Conservation (phyloP, 2,888 invertebrate genomes). For the Drosophila mettleri region DNA sequence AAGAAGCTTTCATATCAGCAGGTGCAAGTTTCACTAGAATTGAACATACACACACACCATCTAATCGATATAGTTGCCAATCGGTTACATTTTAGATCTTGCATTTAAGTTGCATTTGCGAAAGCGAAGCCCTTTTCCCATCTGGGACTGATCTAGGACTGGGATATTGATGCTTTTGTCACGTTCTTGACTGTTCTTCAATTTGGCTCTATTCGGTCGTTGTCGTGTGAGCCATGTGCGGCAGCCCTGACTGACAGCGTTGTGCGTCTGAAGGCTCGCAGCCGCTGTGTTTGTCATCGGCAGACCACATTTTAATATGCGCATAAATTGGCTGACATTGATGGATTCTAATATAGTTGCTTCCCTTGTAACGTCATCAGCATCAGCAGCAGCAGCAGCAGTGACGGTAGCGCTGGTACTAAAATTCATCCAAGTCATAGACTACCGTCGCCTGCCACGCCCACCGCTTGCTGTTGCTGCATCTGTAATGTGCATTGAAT, state of each 20-base stretch:
- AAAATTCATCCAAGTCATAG: conserved; percentile 3
- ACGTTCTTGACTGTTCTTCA: conserved; percentile 67
- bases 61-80: conserved; percentile 34
- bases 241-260: conserved; percentile 5
- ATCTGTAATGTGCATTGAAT: conserved; percentile 69
- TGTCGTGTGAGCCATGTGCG: conserved; percentile 12
- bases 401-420: conserved; percentile 6
- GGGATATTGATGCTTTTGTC: conserved; percentile 57
- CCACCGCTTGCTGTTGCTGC: conserved; percentile 34
- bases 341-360: conserved; percentile 79
- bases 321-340: conserved; percentile 79
- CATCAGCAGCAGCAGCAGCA: conserved; percentile 27
- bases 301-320: conserved; percentile 80
- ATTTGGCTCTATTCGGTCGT: conserved; percentile 53
- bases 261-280: conserved; percentile 35
- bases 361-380: conserved; percentile 41
- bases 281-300: conserved; percentile 70
- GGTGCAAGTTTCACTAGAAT: conserved; percentile 29
- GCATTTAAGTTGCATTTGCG: conserved; percentile 57
- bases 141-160: conserved; percentile 4
- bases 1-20: conserved; percentile 25
- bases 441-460: not conserved
- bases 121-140: not conserved
- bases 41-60: conserved; percentile 10
- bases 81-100: conserved; percentile 22